Evolutionary conservation across 2,113 vertebrate genomes (phyloP).

Genomic region (Diphyllodes magnificus): DNA sequence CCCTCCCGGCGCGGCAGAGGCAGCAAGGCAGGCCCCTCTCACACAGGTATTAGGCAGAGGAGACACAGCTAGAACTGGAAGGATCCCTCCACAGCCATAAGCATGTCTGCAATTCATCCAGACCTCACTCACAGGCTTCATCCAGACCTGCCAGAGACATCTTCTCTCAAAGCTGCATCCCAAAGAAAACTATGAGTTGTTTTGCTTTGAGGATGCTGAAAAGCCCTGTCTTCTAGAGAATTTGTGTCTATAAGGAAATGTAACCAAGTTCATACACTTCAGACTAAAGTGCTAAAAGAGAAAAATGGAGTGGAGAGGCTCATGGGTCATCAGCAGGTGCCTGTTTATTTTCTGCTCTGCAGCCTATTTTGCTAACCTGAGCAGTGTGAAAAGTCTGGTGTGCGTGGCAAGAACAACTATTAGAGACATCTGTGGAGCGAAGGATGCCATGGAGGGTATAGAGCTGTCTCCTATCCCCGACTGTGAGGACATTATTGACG

Average conservation of each 20-base stretch:
- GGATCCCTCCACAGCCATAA: background rate
- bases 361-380: background rate
- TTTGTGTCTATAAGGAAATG: background rate
- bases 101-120: background rate
- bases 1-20: background rate
- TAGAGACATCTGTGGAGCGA: background rate
- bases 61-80: background rate
- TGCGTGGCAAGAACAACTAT: background rate
- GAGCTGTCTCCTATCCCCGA: background rate
- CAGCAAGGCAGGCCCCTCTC: background rate
- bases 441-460: background rate
- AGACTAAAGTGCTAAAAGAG: background rate
- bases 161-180: background rate
- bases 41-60: background rate
- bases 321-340: rapidly evolving
- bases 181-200: background rate
- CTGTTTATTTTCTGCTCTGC: background rate
- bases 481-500: background rate
- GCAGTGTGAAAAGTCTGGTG: background rate
- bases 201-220: background rate
- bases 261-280: background rate
- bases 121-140: rapidly evolving
- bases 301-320: background rate
- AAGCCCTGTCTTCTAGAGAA: background rate
- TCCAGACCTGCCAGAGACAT: background rate